phyloP scores from a whole-genome alignment of 64 coral and sea anemone species.

The Stichodactyla helianthus region DNA sequence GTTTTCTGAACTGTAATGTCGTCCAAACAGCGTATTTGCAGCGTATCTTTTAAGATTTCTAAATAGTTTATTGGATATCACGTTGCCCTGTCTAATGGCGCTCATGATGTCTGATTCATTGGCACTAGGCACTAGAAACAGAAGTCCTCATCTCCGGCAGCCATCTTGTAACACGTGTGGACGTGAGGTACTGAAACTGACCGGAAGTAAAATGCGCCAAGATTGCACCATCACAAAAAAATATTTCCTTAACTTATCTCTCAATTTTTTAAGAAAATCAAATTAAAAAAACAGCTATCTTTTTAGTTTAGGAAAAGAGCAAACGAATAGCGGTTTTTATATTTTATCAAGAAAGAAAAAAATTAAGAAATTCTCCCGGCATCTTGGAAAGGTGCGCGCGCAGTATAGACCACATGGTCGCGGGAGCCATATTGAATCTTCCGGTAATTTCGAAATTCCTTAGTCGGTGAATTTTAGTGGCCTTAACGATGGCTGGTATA shows the following conservation, averaged over 20 bases:
- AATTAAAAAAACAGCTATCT: background rate
- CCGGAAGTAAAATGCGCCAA: background rate
- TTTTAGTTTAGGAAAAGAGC: background rate
- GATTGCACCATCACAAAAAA: background rate
- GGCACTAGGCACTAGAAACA: background rate
- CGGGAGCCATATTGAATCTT: constrained; percentile 38
- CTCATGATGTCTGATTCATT: background rate
- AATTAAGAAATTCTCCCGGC: background rate
- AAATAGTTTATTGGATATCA: background rate
- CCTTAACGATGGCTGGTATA: background rate
- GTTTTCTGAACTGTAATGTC: background rate
- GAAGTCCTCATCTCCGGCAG: background rate
- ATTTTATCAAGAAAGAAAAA: background rate
- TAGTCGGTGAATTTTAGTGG: constrained; percentile 26
- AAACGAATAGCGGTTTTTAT: background rate
- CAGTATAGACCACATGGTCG: constrained; percentile 11
- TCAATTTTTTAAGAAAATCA: background rate
- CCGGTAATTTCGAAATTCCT: constrained; percentile 19
- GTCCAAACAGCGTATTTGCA: background rate
- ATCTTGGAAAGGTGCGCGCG: constrained; percentile 35
- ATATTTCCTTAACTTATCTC: background rate
- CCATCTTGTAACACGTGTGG: background rate
- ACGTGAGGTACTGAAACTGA: background rate
- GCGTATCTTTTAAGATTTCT: background rate
- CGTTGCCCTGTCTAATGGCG: background rate